phyloP scores from a whole-genome alignment of 2,888 invertebrate species.

The Cataglyphis altisquamis region DNA sequence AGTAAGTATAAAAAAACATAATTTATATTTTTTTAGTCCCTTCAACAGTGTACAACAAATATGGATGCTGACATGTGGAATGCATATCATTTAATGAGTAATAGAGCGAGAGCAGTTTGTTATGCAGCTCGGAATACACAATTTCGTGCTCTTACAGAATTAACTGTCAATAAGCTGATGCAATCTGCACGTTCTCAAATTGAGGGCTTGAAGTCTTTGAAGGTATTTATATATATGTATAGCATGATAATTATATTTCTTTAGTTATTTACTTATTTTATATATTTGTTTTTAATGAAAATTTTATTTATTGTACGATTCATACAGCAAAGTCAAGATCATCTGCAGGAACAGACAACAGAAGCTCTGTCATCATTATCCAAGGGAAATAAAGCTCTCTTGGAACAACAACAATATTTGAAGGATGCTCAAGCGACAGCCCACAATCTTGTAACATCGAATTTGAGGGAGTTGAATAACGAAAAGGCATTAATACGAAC shows the following conservation, averaged over 20 bases:
- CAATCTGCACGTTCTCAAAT: slow-evolving; percentile 87
- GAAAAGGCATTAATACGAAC: slow-evolving; percentile 89
- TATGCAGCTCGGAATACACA: slow-evolving; percentile 89
- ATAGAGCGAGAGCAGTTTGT: slow-evolving; percentile 90
- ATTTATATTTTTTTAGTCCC: slow-evolving; percentile 83
- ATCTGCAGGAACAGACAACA: slow-evolving; percentile 85
- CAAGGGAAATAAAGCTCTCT: slow-evolving; percentile 86
- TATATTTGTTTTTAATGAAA: background rate
- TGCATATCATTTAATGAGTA: slow-evolving; percentile 90
- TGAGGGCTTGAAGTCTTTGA: slow-evolving; percentile 85
- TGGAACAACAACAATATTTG: slow-evolving; percentile 87
- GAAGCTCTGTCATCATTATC: slow-evolving; percentile 85
- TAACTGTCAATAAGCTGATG: slow-evolving; percentile 89
- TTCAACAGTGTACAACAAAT: slow-evolving; percentile 89
- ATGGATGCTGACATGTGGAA: slow-evolving; percentile 91
- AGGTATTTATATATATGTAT: slow-evolving; percentile 80
- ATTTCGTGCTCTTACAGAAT: slow-evolving; percentile 89
- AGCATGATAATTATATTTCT: slow-evolving; percentile 7
- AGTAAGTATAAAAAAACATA: slow-evolving; percentile 31
- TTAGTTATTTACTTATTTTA: background rate
- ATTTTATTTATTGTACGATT: slow-evolving; percentile 10
- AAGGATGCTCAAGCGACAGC: slow-evolving; percentile 87
- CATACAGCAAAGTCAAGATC: slow-evolving; percentile 86
- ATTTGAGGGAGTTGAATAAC: slow-evolving; percentile 87
- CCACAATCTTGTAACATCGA: slow-evolving; percentile 87